Base-by-base conservation (phyloP, 2,888 invertebrate species). In the Metopia argyrocephala region DNA sequence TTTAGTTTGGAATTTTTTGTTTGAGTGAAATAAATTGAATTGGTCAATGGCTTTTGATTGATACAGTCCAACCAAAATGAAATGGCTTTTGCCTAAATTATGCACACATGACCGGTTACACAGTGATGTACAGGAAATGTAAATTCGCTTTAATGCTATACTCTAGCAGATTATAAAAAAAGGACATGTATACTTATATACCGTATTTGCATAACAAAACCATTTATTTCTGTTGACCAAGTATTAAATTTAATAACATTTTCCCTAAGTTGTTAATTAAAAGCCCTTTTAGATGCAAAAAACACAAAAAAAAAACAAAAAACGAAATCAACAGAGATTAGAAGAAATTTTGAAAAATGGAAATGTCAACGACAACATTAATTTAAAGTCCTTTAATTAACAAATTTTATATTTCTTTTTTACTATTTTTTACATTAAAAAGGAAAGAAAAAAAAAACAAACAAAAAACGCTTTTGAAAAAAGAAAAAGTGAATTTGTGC, bases 311-410 rank as follows among this genome's bases (percentile, higher is more conserved):
- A n/a, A n/a, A n/a, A 48, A 18, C 38, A 18, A 4, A 2, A 5
- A 66, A 27, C 20, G 6, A 12, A 6, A 45, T 45, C 25, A 28
- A 28, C 45, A 27, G 50, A 52, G 52, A 48, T 66, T 38, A 48
- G 31, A 25, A 28, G n/a, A 31, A 31, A 31, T 31, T 31, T 31
- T 31, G 31, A 0, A 31, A 31, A 31, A 31, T 46, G 18, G 2
- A 5, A 48, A 23, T 7, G 1, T 48, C 48, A 74, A 61, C 21
- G 28, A 28, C 18, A 61, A 31, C 5, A 21, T 76, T 68, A 68
- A 61, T 62, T 61, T 54, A 46, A 54, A 65, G 54, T 1, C 45
- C 52, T 59, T 81, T 81, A 74, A 81, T 81, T 81, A 81, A 76
- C 61, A 31, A 25, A 56, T 12, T 12, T 31, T 12, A 12, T 12